These are phyloP conservation scores for Hemiprocne comata DNA, from an alignment of 2,113 vertebrate genomes.

Conservation along the genomic window DNA sequence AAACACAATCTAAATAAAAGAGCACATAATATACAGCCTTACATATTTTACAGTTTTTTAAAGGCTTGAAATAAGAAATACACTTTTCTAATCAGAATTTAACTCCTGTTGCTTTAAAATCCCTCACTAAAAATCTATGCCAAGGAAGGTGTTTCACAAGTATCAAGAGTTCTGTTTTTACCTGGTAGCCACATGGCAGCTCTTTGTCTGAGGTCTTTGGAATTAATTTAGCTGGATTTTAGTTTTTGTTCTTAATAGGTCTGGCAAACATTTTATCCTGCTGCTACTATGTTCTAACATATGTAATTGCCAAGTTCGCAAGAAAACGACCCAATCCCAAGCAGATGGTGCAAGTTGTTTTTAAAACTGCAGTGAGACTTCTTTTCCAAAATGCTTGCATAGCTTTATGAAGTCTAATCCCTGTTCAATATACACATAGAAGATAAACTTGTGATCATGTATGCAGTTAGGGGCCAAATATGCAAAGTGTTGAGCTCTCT, in stretches of 20 bases:
- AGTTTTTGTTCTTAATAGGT: constrained; percentile 51
- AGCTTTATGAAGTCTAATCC: constrained; percentile 41
- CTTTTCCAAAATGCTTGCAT: constrained; percentile 65
- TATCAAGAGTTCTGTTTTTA: constrained; percentile 43
- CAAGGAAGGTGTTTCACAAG: background rate
- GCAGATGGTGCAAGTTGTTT: constrained; percentile 73
- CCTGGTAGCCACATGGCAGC: constrained; percentile 53
- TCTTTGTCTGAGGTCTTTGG: constrained; percentile 12
- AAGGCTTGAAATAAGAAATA: background rate
- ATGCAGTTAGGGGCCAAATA: background rate
- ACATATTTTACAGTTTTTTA: background rate
- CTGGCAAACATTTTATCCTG: constrained; percentile 43
- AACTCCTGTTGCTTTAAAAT: background rate
- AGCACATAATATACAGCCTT: background rate
- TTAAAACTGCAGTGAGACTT: constrained; percentile 55
- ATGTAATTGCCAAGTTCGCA: constrained; percentile 71
- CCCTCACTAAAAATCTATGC: background rate
- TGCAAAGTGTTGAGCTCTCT: background rate
- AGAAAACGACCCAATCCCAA: constrained; percentile 20
- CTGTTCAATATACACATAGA: constrained; percentile 13
- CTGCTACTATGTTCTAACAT: constrained; percentile 54
- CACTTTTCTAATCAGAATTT: background rate
- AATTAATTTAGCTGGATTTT: constrained; percentile 48
- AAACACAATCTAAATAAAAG: background rate
- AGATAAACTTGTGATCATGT: background rate